Conservation (phyloP, 1,140 invertebrate genomes). For the Diploscapter pachys region DNA sequence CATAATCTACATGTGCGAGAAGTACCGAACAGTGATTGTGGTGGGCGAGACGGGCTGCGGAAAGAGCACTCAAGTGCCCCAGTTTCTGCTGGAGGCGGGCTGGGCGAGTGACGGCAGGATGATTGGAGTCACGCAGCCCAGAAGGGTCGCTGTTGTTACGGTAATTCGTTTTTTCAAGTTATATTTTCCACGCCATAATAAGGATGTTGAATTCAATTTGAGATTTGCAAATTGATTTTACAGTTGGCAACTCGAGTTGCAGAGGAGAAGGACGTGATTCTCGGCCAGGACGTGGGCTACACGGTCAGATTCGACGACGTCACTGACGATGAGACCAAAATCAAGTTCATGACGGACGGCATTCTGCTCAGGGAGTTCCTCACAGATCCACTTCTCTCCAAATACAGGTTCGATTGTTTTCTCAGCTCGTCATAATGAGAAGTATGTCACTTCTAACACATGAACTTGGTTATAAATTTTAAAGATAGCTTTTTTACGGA, state of each 20-base stretch:
- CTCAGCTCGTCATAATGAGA: no score
- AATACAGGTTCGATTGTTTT: slow-evolving; percentile 65
- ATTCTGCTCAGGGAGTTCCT: slow-evolving; percentile 90
- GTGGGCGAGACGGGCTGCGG: slow-evolving; percentile 94
- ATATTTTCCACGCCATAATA: neutral
- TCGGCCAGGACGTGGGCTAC: slow-evolving; percentile 85
- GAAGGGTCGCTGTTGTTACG: slow-evolving; percentile 82
- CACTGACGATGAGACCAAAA: slow-evolving; percentile 69
- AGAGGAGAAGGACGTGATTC: slow-evolving; percentile 75
- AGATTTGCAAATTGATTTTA: slow-evolving; percentile 21
- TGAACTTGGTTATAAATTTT: no score
- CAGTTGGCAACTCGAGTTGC: slow-evolving; percentile 80
- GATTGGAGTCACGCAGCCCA: slow-evolving; percentile 84
- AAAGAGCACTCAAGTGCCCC: slow-evolving; percentile 81
- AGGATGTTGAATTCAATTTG: neutral
- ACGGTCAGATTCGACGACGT: slow-evolving; percentile 84
- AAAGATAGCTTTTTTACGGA: no score
- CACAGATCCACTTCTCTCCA: slow-evolving; percentile 81
- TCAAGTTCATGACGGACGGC: slow-evolving; percentile 96
- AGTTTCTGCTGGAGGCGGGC: slow-evolving; percentile 86
- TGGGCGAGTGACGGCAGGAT: slow-evolving; percentile 69
- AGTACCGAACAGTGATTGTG: slow-evolving; percentile 81
- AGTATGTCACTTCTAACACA: no score
- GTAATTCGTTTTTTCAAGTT: slow-evolving; percentile 45
- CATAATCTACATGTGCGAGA: slow-evolving; percentile 68